Conservation (phyloP, 2,888 invertebrate genomes). For the Euproctis similis region DNA sequence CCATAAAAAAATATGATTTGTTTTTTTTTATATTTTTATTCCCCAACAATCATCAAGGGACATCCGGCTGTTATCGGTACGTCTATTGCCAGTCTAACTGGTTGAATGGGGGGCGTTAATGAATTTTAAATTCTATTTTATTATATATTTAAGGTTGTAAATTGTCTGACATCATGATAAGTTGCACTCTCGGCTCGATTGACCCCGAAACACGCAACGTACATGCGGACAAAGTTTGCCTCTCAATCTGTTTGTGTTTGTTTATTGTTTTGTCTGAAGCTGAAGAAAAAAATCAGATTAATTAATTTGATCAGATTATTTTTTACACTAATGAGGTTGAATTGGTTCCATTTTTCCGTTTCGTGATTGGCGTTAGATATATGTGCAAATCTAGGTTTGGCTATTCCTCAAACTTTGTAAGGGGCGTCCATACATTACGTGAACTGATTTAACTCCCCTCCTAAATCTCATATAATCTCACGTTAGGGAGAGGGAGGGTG, state of each 20-base stretch:
- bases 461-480: no score
- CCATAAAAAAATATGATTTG: conserved; percentile 9
- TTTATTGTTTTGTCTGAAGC: conserved; percentile 17
- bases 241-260: conserved; percentile 9
- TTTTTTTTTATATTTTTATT: conserved; percentile 9
- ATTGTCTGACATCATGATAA: not conserved
- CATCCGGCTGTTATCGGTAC: conserved; percentile 35
- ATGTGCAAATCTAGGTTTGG: no score
- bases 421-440: no score
- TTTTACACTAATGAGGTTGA: no score
- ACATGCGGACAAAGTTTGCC: conserved; percentile 23
- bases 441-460: no score
- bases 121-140: no score
- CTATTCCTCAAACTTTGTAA: no score
- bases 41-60: conserved; percentile 23
- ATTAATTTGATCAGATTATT: no score
- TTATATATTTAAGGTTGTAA: conserved; percentile 1
- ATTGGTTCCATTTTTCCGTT: no score
- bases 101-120: conserved; percentile 1
- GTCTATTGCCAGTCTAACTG: conserved; percentile 37
- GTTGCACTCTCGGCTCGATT: conserved; percentile 21
- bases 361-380: no score
- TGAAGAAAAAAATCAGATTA: no score
- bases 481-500: no score
- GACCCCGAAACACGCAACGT: conserved; percentile 23